Base-by-base conservation (phyloP, 2,888 invertebrate genomes). In the Calameuta idolon region DNA sequence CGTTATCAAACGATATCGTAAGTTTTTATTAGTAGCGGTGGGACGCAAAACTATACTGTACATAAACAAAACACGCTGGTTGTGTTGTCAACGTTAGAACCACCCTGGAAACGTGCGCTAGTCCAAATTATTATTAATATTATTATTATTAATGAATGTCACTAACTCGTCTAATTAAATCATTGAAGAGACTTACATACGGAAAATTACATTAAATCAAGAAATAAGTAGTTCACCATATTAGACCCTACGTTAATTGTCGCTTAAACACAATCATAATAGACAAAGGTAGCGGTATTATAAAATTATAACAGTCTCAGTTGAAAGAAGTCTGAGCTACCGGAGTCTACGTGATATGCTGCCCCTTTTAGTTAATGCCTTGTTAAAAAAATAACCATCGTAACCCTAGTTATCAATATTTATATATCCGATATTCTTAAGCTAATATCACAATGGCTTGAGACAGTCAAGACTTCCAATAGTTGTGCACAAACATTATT, bases 401-500 rank as follows among this genome's bases (percentile, higher is more conserved):
- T 80, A 82, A 83, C 81, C 79, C 84, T 83, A 81, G 80, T 81
- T 77, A 77, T 77, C 69, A 79, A 75, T 81, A 79, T 79, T 35
- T 30, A 79, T 79, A 81, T 81, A 82, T 81, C 73, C 78, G 77
- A 82, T 76, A 81, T 84, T 83, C 89, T 90, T 89, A 89, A 85
- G 84, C 89, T 90, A 90, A 86, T 90, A 90, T 90, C 90, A 90
- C 90, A 90, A 89, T 89, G 86, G 86, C 90, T 89, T 87, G 86
- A 89, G 87, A 90, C 88, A 89, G 88, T 89, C 88, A 85, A 88
- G 86, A 88, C 87, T 89, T 88, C 83, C 83, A 87, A 87, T 86
- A 87, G 86, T 89, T 88, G 87, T 88, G 86, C 79, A 81, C 82
- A 83, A 79, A 79, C 78, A 79, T 77, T 74, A 69, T 77, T 79